phyloP scores from a whole-genome alignment of 2,797 vertebrate species.

The Antennarius maculatus region DNA sequence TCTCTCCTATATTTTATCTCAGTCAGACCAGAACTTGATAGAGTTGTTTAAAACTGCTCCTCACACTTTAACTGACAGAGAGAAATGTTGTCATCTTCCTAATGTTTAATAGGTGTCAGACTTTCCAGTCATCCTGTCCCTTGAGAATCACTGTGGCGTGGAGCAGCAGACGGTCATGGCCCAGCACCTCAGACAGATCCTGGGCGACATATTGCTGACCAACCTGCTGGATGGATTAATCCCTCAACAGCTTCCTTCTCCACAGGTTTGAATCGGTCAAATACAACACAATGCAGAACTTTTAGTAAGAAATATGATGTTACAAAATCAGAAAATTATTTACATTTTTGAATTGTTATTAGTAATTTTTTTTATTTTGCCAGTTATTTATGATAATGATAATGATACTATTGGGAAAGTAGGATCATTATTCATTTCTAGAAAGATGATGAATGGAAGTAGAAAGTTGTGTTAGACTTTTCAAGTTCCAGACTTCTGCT shows the following conservation, averaged over 20 bases:
- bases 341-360: no score
- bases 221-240: constrained; percentile 76
- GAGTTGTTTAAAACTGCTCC: no score
- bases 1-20: constrained; percentile 11
- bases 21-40: constrained; percentile 7
- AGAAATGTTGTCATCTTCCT: background rate
- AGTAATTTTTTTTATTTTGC: no score
- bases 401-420: no score
- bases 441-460: no score
- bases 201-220: constrained; percentile 87
- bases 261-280: constrained; percentile 80
- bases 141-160: constrained; percentile 93
- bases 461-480: no score
- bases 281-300: no score
- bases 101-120: constrained; percentile 83
- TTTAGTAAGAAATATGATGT: no score
- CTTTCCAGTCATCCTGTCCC: constrained; percentile 92
- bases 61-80: no score
- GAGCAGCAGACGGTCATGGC: constrained; percentile 91
- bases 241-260: constrained; percentile 86
- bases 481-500: no score
- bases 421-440: no score
- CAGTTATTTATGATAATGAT: no score
- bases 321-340: background rate
- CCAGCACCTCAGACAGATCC: constrained; percentile 83